Base-by-base conservation (phyloP, 1,140 invertebrate species). In the Antheraea mylitta region DNA sequence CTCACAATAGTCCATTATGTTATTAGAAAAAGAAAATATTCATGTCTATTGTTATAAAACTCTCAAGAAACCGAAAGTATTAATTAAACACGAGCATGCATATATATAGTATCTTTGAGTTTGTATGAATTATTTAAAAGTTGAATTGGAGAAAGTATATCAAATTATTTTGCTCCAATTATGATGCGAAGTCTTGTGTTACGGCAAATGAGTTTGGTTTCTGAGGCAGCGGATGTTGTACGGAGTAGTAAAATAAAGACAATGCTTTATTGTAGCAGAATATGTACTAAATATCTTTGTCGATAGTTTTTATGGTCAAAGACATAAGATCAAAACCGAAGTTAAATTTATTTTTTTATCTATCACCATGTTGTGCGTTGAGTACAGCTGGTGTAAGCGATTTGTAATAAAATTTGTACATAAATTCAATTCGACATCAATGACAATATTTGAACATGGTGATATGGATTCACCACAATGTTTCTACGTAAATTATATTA, bases 121-220 rank as follows among this genome's bases (percentile, higher is more conserved):
- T 82, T 76, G 76, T 82, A 80, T 76, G 78, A 82, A 82, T 85
- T 80, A 82, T 74, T 80, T 80, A 81, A 79, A 83, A 67, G 73
- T 75, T 63, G 67, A 70, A 77, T 76, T 48, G 70, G 83, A 82
- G 83, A 87, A 87, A 87, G 85, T 84, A 72, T 78, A 73, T 80
- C 72, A 78, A 79, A 81, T 83, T 81, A 87, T 87, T 85, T 78
- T 87, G 80, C 79, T 81, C 82, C 79, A 87, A 85, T 85, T 87
- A 83, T 79, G 73, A 74, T 75, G 78, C 71, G 73, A 78, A 69
- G 71, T 77, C 75, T 76, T 71, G 68, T 72, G 76, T 80, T 73
- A 74, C 74, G 75, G 45, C 74, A 67, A 73, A 75, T 78, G 75
- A 78, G 71, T 77, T 72, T 72, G 63, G 63, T 68, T 42, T 30